Evolutionary conservation across 1,140 invertebrate species (phyloP), one percentile per base, ranked within the genome.

Genomic region (Drosophila repletoides): DNA sequence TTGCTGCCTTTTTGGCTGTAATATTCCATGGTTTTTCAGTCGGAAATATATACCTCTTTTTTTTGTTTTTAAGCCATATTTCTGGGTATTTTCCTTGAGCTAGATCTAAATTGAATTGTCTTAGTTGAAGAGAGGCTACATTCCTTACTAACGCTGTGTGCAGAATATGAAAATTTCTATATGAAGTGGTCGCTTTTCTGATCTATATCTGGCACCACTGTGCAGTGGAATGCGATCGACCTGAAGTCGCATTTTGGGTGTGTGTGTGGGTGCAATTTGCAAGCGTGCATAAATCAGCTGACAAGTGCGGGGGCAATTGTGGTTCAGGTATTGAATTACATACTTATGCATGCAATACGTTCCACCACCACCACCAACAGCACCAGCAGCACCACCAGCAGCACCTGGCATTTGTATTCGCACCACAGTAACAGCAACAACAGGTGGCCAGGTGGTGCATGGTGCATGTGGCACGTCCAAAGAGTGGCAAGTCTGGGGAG

Each of bases 211-310:
- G 10, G 40, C 10, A 5, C 74, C 77, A 81, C 36, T 73, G 77
- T 84, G 58, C 63, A 36, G 28, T 38, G 80, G 80, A 80, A 80
- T 86, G 80, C 71, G 75, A 67, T 81, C 72, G 79, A 79, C 74
- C 51, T 26, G 55, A 49, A 79, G 40, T 65, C 63, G 45, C 33
- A 40, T 70, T 55, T 71, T 61, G 75, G 72, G 72, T 29, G 58
- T n/a, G 28, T 48, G 45, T 83, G 77, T 86, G 80, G 80, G 80
- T 87, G 80, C 80, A 75, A 84, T 86, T 84, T 84, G 80, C 75
- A 61, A 71, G 75, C 58, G 75, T 28, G 34, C 80, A 84, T 84
- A 86, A 86, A 86, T 86, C 80, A 87, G 76, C 22, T 67, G 56
- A 68, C 67, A 86, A 80, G 61, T 86, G 80, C 81, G 80, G 81